These are phyloP conservation scores for Rhodophaea formosa DNA, from an alignment of 2,888 invertebrate species.

Conservation along the genomic window DNA sequence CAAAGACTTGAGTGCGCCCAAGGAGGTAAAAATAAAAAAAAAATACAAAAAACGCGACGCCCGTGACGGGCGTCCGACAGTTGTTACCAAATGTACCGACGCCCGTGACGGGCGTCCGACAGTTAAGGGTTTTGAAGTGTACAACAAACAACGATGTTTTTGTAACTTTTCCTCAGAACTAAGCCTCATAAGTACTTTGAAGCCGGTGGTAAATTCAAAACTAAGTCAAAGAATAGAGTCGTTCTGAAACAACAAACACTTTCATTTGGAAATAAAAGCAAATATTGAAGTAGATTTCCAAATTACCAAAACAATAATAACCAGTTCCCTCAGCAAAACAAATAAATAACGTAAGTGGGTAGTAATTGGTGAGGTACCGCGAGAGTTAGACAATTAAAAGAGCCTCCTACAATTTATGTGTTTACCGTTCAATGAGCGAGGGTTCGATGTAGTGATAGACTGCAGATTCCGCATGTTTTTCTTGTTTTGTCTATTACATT, in stretches of 20 bases:
- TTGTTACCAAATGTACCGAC: too few relatives aligned
- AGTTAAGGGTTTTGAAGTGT: too few relatives aligned
- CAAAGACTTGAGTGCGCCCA: too few relatives aligned
- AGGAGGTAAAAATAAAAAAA: too few relatives aligned
- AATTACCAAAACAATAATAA: conserved; percentile 5
- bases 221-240: too few relatives aligned
- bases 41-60: too few relatives aligned
- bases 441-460: conserved; percentile 29
- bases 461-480: conserved; percentile 12
- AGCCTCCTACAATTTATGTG: conserved; percentile 61
- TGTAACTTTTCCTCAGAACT: too few relatives aligned
- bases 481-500: neutral
- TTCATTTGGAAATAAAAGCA: neutral
- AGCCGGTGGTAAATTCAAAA: too few relatives aligned
- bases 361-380: conserved; percentile 47
- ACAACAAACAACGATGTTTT: too few relatives aligned
- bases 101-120: too few relatives aligned
- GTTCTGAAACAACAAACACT: neutral
- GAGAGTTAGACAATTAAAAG: conserved; percentile 62
- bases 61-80: too few relatives aligned
- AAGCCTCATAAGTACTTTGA: too few relatives aligned
- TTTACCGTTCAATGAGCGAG: conserved; percentile 49
- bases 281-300: neutral
- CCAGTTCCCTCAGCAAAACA: conserved; percentile 42
- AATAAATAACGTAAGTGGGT: conserved; percentile 60